Conservation (phyloP, 1,140 invertebrate genomes). For the Dolichoris vasculosae region DNA sequence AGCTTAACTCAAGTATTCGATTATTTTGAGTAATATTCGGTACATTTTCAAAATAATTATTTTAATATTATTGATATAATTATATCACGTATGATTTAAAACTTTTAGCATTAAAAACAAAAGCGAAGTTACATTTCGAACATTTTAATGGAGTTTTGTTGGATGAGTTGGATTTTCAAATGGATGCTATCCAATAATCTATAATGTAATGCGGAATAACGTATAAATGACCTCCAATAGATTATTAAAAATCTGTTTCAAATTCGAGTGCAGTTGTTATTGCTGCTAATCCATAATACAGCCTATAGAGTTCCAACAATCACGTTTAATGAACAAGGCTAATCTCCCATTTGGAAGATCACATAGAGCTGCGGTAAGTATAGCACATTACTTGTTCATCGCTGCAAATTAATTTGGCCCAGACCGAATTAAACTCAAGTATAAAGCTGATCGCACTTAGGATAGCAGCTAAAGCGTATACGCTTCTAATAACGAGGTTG, state of each 20-base stretch:
- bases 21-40: too few relatives aligned
- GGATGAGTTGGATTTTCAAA: not conserved
- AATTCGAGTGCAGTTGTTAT: conserved; percentile 4
- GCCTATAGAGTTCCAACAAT: conserved; percentile 18
- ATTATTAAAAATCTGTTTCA: conserved; percentile 36
- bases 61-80: too few relatives aligned
- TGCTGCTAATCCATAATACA: not conserved
- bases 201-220: not conserved
- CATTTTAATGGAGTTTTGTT: not conserved
- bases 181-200: not conserved
- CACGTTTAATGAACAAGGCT: conserved; percentile 67
- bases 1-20: too few relatives aligned
- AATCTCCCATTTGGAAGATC: conserved; percentile 61
- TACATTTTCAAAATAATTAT: too few relatives aligned
- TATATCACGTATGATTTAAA: not conserved
- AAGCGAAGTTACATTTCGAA: not conserved
- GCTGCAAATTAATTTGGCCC: conserved; percentile 70
- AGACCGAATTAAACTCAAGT: conserved; percentile 70
- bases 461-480: not conserved
- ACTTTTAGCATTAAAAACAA: not conserved
- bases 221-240: not conserved
- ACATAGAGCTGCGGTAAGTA: not conserved
- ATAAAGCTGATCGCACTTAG: conserved; percentile 59
- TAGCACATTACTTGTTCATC: conserved; percentile 64
- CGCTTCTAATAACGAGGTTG: too few relatives aligned